Conservation (phyloP, 2,888 invertebrate species). For the Leucoma salicis region DNA sequence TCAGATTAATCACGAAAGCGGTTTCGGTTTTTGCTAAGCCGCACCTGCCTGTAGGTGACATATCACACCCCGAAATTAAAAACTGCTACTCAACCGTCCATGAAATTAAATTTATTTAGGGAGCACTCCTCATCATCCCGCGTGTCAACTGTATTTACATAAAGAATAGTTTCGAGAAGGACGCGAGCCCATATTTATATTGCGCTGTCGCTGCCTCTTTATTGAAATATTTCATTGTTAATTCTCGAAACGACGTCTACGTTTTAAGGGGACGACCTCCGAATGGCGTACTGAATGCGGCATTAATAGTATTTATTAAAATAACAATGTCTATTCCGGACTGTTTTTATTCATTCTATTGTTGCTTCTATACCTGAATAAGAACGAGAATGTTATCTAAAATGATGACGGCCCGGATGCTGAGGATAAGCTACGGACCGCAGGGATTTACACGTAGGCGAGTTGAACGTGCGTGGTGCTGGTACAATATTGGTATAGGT, state of each 20-base stretch:
- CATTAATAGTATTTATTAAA: conserved; percentile 75
- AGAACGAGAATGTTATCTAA: conserved; percentile 46
- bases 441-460: conserved; percentile 67
- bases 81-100: conserved; percentile 55
- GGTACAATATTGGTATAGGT: conserved; percentile 72
- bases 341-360: conserved; percentile 40
- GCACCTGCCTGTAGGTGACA: conserved; percentile 53
- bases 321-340: conserved; percentile 62
- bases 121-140: conserved; percentile 64
- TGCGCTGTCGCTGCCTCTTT: conserved; percentile 64
- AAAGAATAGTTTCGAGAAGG: conserved; percentile 74
- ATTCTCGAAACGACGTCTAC: conserved; percentile 66
- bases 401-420: conserved; percentile 51
- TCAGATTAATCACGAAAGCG: conserved; percentile 53
- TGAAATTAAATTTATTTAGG: conserved; percentile 80
- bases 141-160: conserved; percentile 74
- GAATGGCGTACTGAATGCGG: conserved; percentile 61
- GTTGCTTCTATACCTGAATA: conserved; percentile 41
- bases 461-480: conserved; percentile 45
- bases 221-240: conserved; percentile 81
- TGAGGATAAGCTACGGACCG: conserved; percentile 57
- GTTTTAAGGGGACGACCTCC: conserved; percentile 57
- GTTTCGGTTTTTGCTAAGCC: conserved; percentile 45
- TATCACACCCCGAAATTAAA: conserved; percentile 64
- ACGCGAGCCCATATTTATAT: conserved; percentile 72